Evolutionary conservation across 2,888 invertebrate species (phyloP).

Genomic region (Anarsia innoxiella): DNA sequence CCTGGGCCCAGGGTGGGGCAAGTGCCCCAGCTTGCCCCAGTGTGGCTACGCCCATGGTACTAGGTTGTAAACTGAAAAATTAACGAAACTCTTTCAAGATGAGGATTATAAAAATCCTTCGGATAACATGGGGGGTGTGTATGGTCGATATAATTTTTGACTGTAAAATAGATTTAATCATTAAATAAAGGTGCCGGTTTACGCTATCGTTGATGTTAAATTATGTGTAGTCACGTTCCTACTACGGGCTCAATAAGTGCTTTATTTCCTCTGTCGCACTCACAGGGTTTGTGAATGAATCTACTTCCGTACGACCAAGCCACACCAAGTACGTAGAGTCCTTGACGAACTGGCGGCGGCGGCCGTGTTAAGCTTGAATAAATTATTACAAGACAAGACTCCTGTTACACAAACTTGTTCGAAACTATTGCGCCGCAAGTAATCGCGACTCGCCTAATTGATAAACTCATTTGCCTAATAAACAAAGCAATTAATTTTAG

Average conservation of each 20-base stretch:
- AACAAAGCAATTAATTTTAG: too few relatives aligned
- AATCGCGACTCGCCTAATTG: conserved; percentile 3
- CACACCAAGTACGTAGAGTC: conserved; percentile 21
- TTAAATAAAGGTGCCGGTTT: too few relatives aligned
- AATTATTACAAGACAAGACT: conserved; percentile 16
- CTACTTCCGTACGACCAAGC: conserved; percentile 32
- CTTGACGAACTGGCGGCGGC: too few relatives aligned
- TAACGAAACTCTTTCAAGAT: too few relatives aligned
- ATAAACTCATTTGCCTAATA: conserved; percentile 2
- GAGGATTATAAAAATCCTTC: too few relatives aligned
- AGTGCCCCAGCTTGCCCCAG: too few relatives aligned
- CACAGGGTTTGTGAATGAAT: conserved; percentile 25
- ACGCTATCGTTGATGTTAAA: conserved; percentile 11
- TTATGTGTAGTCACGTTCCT: conserved; percentile 20
- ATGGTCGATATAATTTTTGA: too few relatives aligned
- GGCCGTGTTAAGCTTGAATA: conserved; percentile 23
- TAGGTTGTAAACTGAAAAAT: too few relatives aligned
- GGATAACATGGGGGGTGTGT: too few relatives aligned
- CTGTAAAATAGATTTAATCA: too few relatives aligned
- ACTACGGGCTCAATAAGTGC: conserved; percentile 16
- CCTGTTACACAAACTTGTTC: not conserved
- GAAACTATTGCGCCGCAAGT: not conserved
- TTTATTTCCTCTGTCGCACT: conserved; percentile 27
- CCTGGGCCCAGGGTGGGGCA: too few relatives aligned
- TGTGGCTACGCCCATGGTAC: too few relatives aligned